phyloP scores from a whole-genome alignment of 2,113 vertebrate genomes.

The Hemicordylus capensis region DNA sequence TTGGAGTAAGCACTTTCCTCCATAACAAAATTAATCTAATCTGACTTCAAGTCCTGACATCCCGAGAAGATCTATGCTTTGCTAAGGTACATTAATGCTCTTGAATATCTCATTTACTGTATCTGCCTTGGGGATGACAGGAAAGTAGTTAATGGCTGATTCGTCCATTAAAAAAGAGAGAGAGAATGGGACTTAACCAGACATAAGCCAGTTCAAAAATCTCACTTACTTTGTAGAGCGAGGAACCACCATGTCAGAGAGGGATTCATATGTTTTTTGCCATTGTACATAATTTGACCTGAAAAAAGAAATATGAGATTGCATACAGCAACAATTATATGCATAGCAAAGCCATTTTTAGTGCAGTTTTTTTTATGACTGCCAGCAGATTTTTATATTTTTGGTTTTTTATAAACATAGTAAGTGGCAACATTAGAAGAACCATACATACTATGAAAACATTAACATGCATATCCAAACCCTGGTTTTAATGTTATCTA shows the following conservation, averaged over 20 bases:
- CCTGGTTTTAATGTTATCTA: background rate
- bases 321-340: background rate
- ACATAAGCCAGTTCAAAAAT: background rate
- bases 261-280: conserved; percentile 92
- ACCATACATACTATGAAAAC: background rate
- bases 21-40: background rate
- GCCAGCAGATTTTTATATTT: too few relatives aligned
- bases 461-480: background rate
- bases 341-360: background rate
- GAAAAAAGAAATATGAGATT: conserved; percentile 33
- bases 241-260: conserved; percentile 94
- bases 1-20: background rate
- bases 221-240: conserved; percentile 92
- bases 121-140: background rate
- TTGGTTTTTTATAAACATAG: background rate
- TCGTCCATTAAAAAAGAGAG: background rate
- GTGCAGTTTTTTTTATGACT: background rate
- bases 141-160: background rate
- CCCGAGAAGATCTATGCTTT: background rate
- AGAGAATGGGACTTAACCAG: background rate
- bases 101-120: background rate
- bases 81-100: background rate
- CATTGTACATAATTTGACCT: conserved; percentile 84
- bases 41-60: background rate
- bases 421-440: background rate